phyloP scores from a whole-genome alignment of 1,140 invertebrate species.

The Parapsyche elsis region DNA sequence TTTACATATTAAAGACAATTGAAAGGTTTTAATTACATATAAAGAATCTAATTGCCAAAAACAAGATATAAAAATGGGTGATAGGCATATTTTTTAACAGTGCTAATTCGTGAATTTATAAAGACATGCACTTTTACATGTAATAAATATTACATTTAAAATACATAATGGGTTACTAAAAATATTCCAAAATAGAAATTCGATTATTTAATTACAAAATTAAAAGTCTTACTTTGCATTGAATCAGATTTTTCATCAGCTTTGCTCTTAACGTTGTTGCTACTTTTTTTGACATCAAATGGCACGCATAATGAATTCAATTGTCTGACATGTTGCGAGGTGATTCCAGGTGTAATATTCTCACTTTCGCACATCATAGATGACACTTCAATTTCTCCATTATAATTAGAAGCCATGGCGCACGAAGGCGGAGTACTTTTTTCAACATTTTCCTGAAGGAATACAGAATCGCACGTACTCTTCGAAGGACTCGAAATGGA shows the following conservation, averaged over 20 bases:
- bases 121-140: too few species aligned
- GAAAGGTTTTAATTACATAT: too few species aligned
- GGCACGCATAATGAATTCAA: constrained; percentile 49
- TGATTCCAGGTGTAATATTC: constrained; percentile 33
- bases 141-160: too few species aligned
- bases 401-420: constrained; percentile 49
- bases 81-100: too few species aligned
- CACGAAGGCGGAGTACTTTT: constrained; percentile 37
- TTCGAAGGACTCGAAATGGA: neutral
- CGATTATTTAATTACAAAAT: constrained; percentile 14
- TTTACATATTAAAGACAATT: too few species aligned
- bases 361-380: constrained; percentile 44
- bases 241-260: constrained; percentile 45
- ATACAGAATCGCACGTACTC: constrained; percentile 36
- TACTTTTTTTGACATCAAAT: constrained; percentile 41
- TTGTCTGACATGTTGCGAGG: constrained; percentile 54
- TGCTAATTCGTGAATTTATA: too few species aligned
- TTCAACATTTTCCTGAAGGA: constrained; percentile 38
- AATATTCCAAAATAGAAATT: too few species aligned
- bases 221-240: constrained; percentile 51
- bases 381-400: constrained; percentile 49
- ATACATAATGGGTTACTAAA: too few species aligned
- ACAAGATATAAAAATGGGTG: too few species aligned
- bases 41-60: too few species aligned
- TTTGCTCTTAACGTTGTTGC: constrained; percentile 19